Evolutionary conservation across 2,113 vertebrate species (phyloP), one percentile per base, ranked within the genome.

Genomic region (Columba livia): DNA sequence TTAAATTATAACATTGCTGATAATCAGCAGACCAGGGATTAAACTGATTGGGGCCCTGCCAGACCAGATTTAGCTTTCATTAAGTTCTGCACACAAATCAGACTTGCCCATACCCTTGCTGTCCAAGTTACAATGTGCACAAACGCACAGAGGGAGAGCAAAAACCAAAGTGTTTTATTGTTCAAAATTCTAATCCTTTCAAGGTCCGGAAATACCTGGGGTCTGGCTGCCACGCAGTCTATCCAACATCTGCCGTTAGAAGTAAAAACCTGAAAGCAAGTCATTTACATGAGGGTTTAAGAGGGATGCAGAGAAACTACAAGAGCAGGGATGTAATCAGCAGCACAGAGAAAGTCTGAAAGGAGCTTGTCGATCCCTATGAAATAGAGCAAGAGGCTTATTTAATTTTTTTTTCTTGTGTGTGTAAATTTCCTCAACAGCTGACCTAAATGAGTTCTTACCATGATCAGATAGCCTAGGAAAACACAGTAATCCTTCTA

Each of bases 401-500:
- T 94, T 94, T 96, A 72, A 75, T 61, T 51, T 72, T 95, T 86
- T 84, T 88, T 74, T 5, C 15, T 36, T 90, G 57, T 97, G 95
- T 97, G 95, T 97, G 79, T 96, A 97, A 86, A 97, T 97, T 97
- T 97, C 94, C 95, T 94, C 88, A 97, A 97, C 96, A 96, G 88
- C 89, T 97, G 98, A 96, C 97, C 97, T 97, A 97, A 97, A 97
- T 95, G 94, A 97, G 94, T 96, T 97, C 96, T 96, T 97, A 98
- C 94, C 85, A 96, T 21, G 34, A 98, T 98, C 98, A 97, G 97
- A 98, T 97, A 98, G 88, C 85, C 64, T 85, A 95, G 96, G 97
- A 98, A 97, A 97, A 97, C 93, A 96, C 90, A 96, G 90, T 98
- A 98, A 98, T 97, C 97, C 97, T 77, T 96, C 93, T 97, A 98